Percentiles rank a stretch among this genome's conserved stretches.
Conservation (phyloP, 1,140 invertebrate species). For the Euborellia annulipes region DNA sequence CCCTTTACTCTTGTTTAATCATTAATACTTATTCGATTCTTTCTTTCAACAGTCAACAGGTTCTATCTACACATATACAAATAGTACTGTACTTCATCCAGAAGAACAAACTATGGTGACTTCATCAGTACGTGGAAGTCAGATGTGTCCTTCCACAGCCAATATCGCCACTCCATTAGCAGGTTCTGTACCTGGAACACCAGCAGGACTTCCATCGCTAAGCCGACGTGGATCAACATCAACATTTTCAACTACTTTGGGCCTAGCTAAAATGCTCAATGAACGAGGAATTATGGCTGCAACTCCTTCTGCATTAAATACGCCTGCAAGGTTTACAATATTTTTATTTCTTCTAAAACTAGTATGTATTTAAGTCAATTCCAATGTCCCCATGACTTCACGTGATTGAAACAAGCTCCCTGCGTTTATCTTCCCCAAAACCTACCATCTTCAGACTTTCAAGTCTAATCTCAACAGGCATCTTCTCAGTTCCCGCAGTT, state of each 20-base stretch:
- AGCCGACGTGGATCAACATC: constrained; percentile 49
- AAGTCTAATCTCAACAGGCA: no score
- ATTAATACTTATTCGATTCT: constrained; percentile 17
- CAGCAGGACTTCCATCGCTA: constrained; percentile 38
- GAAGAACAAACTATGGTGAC: constrained; percentile 55
- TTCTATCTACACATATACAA: constrained; percentile 74
- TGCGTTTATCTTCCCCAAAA: no score
- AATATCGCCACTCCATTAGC: constrained; percentile 33
- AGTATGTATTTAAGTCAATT: no score
- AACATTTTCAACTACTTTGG: constrained; percentile 62
- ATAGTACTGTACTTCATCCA: constrained; percentile 78
- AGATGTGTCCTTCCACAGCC: constrained; percentile 26
- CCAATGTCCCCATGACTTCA: no score
- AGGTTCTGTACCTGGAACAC: constrained; percentile 36
- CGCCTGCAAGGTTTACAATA: constrained; percentile 35
- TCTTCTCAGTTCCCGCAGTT: no score
- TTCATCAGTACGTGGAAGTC: constrained; percentile 15
- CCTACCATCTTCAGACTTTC: no score
- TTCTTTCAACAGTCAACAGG: constrained; percentile 35
- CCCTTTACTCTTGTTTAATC: neutral
- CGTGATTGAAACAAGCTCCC: no score
- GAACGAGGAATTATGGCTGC: constrained; percentile 62
- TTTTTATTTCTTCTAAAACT: no score
- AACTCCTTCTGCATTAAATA: constrained; percentile 45
- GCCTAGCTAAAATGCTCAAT: constrained; percentile 62